A percentile compares a stretch with the other conserved stretches of the same genome.
Conservation (phyloP, 2,113 vertebrate species). For the Cacatua alba region DNA sequence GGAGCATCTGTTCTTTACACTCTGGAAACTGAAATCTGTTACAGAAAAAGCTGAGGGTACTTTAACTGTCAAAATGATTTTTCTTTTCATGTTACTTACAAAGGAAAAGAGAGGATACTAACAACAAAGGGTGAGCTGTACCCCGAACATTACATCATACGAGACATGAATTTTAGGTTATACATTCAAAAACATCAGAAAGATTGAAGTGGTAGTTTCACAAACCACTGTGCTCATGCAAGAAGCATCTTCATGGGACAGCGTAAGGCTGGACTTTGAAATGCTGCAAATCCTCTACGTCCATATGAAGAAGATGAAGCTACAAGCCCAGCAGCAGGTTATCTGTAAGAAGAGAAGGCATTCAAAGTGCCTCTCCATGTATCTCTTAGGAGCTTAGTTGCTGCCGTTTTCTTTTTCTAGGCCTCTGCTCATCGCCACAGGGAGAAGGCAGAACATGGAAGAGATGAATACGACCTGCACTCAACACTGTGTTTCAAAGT, state of each 20-base stretch:
- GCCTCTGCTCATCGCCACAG: not conserved
- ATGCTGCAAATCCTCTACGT: not conserved
- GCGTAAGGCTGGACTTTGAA: not conserved
- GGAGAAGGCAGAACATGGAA: fast-evolving
- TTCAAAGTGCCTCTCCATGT: not conserved
- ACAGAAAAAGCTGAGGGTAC: not conserved
- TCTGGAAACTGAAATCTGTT: not conserved
- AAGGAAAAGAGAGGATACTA: not conserved
- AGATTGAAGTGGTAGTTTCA: not conserved
- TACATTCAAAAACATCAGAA: not conserved
- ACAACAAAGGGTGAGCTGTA: fast-evolving
- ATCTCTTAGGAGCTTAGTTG: not conserved
- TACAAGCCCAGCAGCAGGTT: not conserved
- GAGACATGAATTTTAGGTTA: not conserved
- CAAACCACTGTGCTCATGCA: fast-evolving
- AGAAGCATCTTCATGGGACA: not conserved
- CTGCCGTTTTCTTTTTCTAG: not conserved
- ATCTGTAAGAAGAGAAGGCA: not conserved
- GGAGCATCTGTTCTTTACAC: not conserved
- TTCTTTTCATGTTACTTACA: not conserved
- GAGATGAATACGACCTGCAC: not conserved
- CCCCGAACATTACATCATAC: not conserved
- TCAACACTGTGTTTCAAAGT: not conserved
- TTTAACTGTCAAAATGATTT: not conserved
- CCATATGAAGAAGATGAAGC: not conserved